These are phyloP conservation scores for Triops longicaudatus DNA, from an alignment of 1,140 invertebrate species.

Conservation along the genomic window DNA sequence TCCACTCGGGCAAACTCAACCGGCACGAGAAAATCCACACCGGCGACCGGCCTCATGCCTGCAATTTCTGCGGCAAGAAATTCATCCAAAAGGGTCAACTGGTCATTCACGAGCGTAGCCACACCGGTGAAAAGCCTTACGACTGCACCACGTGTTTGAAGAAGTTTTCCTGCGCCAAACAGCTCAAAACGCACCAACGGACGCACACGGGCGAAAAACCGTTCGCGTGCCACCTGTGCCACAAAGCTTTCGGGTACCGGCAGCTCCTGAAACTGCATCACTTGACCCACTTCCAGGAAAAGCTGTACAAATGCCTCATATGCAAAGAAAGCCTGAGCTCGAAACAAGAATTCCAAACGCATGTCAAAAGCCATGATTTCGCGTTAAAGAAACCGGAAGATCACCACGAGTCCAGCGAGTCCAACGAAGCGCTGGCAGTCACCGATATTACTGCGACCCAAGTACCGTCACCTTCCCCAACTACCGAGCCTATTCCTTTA, in stretches of 20 bases:
- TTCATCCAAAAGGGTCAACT: constrained; percentile 47
- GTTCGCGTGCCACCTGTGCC: constrained; percentile 60
- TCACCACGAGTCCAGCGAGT: no score
- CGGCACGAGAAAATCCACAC: neutral
- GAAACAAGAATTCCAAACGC: neutral
- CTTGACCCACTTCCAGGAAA: constrained; percentile 52
- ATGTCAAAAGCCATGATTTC: neutral
- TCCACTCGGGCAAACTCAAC: neutral
- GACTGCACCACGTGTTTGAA: constrained; percentile 89
- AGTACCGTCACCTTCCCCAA: neutral
- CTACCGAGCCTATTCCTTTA: neutral
- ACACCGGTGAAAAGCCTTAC: constrained; percentile 62
- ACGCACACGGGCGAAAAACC: constrained; percentile 95
- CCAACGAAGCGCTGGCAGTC: no score
- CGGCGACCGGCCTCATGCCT: neutral
- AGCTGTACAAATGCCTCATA: constrained; percentile 87
- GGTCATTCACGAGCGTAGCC: constrained; percentile 57
- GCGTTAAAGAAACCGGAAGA: neutral
- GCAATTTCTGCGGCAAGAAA: constrained; percentile 22
- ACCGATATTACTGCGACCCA: no score
- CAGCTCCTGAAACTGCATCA: constrained; percentile 58
- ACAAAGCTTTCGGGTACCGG: constrained; percentile 55
- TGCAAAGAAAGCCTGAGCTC: constrained; percentile 52
- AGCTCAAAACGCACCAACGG: constrained; percentile 89
- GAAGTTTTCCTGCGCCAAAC: constrained; percentile 88